phyloP scores from a whole-genome alignment of 2,113 vertebrate species.

The Terrapene triunguis region DNA sequence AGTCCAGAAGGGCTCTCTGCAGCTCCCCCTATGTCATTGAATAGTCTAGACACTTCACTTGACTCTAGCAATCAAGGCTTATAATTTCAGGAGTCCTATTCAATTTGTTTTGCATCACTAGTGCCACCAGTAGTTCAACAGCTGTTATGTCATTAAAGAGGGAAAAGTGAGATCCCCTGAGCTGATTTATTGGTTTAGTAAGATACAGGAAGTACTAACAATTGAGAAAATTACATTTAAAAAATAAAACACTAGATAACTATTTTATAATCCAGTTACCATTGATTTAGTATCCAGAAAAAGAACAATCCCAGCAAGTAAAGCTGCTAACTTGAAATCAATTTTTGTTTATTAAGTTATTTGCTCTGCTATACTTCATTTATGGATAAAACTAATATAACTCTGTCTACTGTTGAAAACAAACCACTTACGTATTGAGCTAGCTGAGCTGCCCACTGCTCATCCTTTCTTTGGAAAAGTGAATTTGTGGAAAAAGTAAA shows the following conservation, averaged over 20 bases:
- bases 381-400: not conserved
- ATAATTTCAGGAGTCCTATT: slow-evolving; percentile 13
- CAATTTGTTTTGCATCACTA: not conserved
- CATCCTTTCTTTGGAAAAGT: not conserved
- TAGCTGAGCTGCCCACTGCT: not conserved
- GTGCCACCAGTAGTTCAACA: not conserved
- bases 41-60: not conserved
- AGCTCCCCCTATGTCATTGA: not conserved
- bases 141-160: not conserved
- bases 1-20: not conserved
- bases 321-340: not conserved
- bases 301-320: not conserved
- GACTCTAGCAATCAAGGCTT: not conserved
- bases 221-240: not conserved
- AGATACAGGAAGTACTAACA: not conserved
- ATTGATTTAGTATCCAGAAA: not conserved
- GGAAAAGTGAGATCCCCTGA: slow-evolving; percentile 12
- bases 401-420: not conserved
- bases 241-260: not conserved
- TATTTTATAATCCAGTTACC: not conserved
- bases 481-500: not conserved
- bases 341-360: not conserved
- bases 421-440: not conserved
- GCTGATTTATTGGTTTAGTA: not conserved
- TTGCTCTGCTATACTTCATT: not conserved